Conservation (phyloP, 2,888 invertebrate genomes). For the Eristalinus aeneus region DNA sequence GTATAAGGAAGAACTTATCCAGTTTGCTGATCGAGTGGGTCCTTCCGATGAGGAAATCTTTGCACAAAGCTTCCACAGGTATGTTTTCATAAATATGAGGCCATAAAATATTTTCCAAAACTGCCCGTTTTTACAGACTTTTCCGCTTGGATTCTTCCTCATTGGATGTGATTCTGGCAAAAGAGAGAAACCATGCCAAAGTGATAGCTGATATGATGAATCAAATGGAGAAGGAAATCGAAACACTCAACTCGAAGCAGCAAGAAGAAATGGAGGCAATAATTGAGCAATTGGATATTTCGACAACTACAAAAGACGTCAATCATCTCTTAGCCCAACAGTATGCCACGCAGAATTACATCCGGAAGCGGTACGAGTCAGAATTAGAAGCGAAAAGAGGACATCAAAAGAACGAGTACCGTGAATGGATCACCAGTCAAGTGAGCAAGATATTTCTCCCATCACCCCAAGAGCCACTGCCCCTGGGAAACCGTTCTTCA, state of each 20-base stretch:
- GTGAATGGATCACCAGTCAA: slow-evolving; percentile 89
- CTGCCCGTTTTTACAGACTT: not conserved
- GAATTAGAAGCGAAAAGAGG: slow-evolving; percentile 92
- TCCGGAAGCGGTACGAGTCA: slow-evolving; percentile 92
- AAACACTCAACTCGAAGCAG: slow-evolving; percentile 88
- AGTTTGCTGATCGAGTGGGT: slow-evolving; percentile 90
- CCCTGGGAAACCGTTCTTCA: slow-evolving; percentile 80
- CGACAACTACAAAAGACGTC: slow-evolving; percentile 87
- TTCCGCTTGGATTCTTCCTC: slow-evolving; percentile 88
- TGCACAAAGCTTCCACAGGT: slow-evolving; percentile 82
- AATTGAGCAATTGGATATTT: slow-evolving; percentile 88
- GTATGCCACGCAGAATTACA: slow-evolving; percentile 90
- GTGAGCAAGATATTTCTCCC: slow-evolving; percentile 78
- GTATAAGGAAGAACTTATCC: slow-evolving; percentile 91
- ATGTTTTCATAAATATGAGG: not conserved
- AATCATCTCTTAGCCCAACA: slow-evolving; percentile 91
- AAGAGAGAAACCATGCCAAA: slow-evolving; percentile 93
- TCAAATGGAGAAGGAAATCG: slow-evolving; percentile 87
- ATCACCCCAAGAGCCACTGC: slow-evolving; percentile 76
- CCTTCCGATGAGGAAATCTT: slow-evolving; percentile 90
- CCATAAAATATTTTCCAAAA: not conserved
- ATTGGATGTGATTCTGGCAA: slow-evolving; percentile 91
- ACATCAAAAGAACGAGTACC: slow-evolving; percentile 92
- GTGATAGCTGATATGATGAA: slow-evolving; percentile 88
- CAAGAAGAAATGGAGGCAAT: slow-evolving; percentile 94